phyloP scores from a whole-genome alignment of 2,113 vertebrate genomes.

The Brienomyrus longianalis region DNA sequence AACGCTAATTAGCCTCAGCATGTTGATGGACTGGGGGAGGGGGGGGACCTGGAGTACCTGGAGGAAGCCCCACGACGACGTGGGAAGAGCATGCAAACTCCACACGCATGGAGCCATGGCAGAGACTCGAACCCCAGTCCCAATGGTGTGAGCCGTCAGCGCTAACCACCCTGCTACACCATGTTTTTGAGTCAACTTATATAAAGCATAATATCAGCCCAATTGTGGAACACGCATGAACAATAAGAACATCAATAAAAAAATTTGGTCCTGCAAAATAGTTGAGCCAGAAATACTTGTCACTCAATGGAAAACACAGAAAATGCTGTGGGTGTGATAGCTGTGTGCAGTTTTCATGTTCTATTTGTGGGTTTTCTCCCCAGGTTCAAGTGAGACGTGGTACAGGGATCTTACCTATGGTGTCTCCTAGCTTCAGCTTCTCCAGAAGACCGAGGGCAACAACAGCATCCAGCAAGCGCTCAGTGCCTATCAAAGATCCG shows the following conservation, averaged over 20 bases:
- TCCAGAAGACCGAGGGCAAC: slow-evolving; percentile 69
- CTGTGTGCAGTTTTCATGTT: background rate
- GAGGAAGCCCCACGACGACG: background rate
- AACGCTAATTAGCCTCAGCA: background rate
- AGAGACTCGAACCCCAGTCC: background rate
- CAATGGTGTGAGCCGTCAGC: background rate
- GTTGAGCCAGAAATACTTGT: background rate
- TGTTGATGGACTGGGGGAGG: background rate
- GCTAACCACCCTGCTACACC: background rate
- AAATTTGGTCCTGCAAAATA: no score
- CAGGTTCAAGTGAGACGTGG: background rate
- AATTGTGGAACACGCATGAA: background rate
- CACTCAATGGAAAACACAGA: background rate
- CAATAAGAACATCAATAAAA: background rate
- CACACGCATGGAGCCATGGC: background rate
- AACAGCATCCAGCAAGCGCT: slow-evolving; percentile 72
- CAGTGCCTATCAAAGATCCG: slow-evolving; percentile 58
- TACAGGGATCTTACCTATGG: slow-evolving; percentile 18
- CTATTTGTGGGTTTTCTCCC: background rate
- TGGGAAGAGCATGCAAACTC: background rate
- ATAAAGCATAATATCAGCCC: background rate
- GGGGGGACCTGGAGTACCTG: background rate
- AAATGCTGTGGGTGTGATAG: background rate
- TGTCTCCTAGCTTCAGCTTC: slow-evolving; percentile 48
- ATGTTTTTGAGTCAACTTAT: background rate